A percentile compares a stretch with the other conserved stretches of the same genome.
Evolutionary conservation across 2,888 invertebrate species (phyloP).

Genomic region (Spisula subtruncata): DNA sequence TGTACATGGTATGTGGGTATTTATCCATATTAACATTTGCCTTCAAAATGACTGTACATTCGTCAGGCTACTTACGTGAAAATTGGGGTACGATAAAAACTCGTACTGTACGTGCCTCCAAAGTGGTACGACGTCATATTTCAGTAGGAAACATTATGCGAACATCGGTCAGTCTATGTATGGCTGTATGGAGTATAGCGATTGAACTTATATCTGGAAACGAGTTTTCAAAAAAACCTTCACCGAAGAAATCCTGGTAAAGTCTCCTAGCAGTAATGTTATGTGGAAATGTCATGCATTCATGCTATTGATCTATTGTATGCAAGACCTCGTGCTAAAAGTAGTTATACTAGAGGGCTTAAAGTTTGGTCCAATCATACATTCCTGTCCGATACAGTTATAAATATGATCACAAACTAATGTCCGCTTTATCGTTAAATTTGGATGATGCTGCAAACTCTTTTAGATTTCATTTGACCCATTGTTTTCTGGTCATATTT

Average conservation of each 20-base stretch:
- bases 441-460: too few relatives aligned
- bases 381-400: too few relatives aligned
- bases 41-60: conserved; percentile 11
- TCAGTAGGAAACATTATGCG: conserved; percentile 27
- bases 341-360: too few relatives aligned
- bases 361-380: too few relatives aligned
- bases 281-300: too few relatives aligned
- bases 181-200: conserved; percentile 26
- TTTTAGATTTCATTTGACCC: too few relatives aligned
- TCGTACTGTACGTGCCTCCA: background rate
- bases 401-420: too few relatives aligned
- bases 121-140: conserved; percentile 22
- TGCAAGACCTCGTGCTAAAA: too few relatives aligned
- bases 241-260: background rate
- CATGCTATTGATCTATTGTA: too few relatives aligned
- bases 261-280: background rate
- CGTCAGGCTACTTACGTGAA: background rate
- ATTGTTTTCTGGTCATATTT: too few relatives aligned
- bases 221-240: background rate
- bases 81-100: conserved; percentile 33
- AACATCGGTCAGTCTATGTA: background rate
- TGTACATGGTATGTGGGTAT: conserved; percentile 33
- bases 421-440: too few relatives aligned
- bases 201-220: conserved; percentile 39
- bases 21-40: conserved; percentile 25